Base-by-base conservation (phyloP, 2,888 invertebrate genomes). In the Drosophila monieri region DNA sequence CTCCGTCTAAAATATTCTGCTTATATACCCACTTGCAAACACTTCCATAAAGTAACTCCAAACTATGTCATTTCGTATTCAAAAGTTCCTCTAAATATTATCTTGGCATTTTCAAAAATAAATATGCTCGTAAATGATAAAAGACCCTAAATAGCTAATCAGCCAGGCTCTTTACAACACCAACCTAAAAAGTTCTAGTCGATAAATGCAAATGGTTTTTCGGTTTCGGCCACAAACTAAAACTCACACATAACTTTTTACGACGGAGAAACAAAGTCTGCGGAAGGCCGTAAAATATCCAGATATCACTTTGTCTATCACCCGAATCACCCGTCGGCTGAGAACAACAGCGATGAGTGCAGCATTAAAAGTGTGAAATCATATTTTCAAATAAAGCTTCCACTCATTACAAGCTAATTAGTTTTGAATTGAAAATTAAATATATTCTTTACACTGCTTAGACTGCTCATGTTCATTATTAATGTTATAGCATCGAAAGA, bases 41-140 rank as follows among this genome's bases (percentile, higher is more conserved):
- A 6, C 25, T 25, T 25, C 25, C 27, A 27, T 6, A 8, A 27
- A 27, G 25, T 27, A 3, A 6, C 25, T 8, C 25, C 25, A 27
- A 25, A 27, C 27, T 27, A 9, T 27, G 27, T 9, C 27, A 27
- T 27, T 27, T 27, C 2, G 9, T 27, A 27, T 27, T 27, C 27
- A 27, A 27, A 27, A 27, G 27, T 27, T 27, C 27, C 3, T 9
- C 27, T 9, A 8, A 27, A 27, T 27, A 27, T 27, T 27, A 27
- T 27, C 27, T 27, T 27, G 6, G 9, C 27, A 32, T 32, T 32
- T 32, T 8, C 12, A 27, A 32, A 39, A 41, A 41, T 48, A 60
- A 77, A 57, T 76, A 60, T 68, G 67, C 72, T 74, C 84, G 65
- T 85, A 68, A 80, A 80, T 81, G 60, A 51, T 53, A 43, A 68